Evolutionary conservation across 2,797 vertebrate genomes (phyloP).

Genomic region (Thripadectes ignobilis): DNA sequence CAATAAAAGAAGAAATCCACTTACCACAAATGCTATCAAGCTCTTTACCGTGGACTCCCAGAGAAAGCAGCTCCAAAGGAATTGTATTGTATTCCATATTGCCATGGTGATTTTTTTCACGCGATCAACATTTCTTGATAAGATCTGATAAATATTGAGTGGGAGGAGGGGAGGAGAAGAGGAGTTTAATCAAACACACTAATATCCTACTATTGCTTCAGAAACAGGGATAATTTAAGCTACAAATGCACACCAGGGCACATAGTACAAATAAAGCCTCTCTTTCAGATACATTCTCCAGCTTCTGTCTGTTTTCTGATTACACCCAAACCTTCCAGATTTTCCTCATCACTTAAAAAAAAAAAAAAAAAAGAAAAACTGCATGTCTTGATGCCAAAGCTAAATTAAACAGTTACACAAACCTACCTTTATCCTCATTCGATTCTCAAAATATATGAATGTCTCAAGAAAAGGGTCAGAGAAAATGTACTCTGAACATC

Average conservation of each 20-base stretch:
- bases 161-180: constrained; percentile 41
- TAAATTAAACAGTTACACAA: neutral
- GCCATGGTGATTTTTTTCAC: constrained; percentile 94
- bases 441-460: neutral
- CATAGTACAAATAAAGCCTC: constrained; percentile 38
- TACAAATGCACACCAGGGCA: neutral
- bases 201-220: constrained; percentile 37
- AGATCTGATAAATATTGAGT: constrained; percentile 82
- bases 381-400: neutral
- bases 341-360: neutral
- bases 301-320: constrained; percentile 2
- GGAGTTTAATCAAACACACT: constrained; percentile 24
- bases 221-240: constrained; percentile 23
- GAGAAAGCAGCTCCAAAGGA: constrained; percentile 97
- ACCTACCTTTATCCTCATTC: neutral
- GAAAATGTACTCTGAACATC: neutral
- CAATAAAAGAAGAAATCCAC: constrained; percentile 65
- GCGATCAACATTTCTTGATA: constrained; percentile 92
- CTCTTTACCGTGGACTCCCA: constrained; percentile 93
- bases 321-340: constrained; percentile 35
- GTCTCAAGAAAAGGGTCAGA: neutral
- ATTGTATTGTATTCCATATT: constrained; percentile 92
- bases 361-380: neutral
- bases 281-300: neutral
- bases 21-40: constrained; percentile 92